These are phyloP conservation scores for Vanessa tameamea DNA, from an alignment of 1,140 invertebrate genomes.

Conservation along the genomic window DNA sequence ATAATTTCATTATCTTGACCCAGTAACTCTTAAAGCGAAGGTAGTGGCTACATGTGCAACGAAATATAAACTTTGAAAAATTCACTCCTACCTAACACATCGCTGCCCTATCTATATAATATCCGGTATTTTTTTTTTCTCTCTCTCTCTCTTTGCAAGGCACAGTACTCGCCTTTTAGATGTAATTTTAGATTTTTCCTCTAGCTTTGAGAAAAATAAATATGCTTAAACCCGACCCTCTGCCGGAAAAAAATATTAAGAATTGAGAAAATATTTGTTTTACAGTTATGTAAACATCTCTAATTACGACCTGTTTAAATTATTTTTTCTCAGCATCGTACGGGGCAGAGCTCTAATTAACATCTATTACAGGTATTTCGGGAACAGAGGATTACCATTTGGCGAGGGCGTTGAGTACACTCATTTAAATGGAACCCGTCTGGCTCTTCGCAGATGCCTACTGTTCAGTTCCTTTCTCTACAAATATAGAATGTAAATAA, in stretches of 20 bases:
- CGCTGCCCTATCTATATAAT: too few species aligned
- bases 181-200: conserved; percentile 69
- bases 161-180: conserved; percentile 40
- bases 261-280: conserved; percentile 80
- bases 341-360: conserved; percentile 72
- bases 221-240: conserved; percentile 75
- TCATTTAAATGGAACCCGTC: conserved; percentile 69
- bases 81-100: too few species aligned
- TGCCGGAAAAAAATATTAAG: conserved; percentile 68
- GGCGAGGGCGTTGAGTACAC: conserved; percentile 72
- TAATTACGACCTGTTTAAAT: conserved; percentile 79
- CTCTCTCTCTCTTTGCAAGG: not conserved
- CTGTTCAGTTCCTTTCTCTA: not conserved
- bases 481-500: not conserved
- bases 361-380: conserved; percentile 77
- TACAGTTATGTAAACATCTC: conserved; percentile 78
- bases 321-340: conserved; percentile 73
- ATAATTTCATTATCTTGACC: not conserved
- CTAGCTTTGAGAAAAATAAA: conserved; percentile 71
- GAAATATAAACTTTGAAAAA: too few species aligned
- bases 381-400: conserved; percentile 73
- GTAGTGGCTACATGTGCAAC: too few species aligned
- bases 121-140: not conserved
- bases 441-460: conserved; percentile 41
- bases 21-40: conserved; percentile 18